phyloP scores from a whole-genome alignment of 2,797 vertebrate genomes.

The Hoplostethus mediterraneus region DNA sequence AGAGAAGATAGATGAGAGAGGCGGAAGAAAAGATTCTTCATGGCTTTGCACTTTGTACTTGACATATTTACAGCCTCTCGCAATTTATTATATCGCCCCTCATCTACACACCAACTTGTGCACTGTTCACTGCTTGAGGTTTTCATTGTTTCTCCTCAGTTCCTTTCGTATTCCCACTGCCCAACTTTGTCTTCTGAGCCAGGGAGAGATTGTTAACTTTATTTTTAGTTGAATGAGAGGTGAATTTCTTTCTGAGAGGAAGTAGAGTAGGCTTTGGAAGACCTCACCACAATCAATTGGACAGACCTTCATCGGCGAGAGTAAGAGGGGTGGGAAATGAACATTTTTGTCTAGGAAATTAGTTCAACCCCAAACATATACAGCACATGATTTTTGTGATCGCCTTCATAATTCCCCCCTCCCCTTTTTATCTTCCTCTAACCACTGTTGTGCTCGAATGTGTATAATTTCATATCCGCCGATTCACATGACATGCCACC shows the following conservation, averaged over 20 bases:
- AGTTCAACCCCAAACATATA: conserved; percentile 72
- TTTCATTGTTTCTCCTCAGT: conserved; percentile 35
- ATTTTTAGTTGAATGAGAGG: conserved; percentile 40
- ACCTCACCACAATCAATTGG: conserved; percentile 29
- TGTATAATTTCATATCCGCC: conserved; percentile 84
- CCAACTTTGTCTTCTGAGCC: conserved; percentile 36
- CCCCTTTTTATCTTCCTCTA: conserved; percentile 69
- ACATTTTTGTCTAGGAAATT: conserved; percentile 72
- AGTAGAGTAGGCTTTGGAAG: conserved; percentile 8
- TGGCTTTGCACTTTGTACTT: conserved; percentile 71
- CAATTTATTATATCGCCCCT: conserved; percentile 81
- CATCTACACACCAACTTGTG: conserved; percentile 41
- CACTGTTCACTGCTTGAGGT: conserved; percentile 26
- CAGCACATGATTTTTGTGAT: conserved; percentile 71
- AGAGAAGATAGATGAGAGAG: conserved; percentile 78
- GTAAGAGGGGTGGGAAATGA: conserved; percentile 38
- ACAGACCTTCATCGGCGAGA: conserved; percentile 21
- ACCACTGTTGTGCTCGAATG: conserved; percentile 80
- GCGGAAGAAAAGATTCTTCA: conserved; percentile 86
- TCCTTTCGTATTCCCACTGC: conserved; percentile 24
- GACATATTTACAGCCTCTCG: conserved; percentile 84
- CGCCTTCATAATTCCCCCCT: conserved; percentile 73
- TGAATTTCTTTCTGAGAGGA: conserved; percentile 30
- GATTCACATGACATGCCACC: conserved; percentile 85
- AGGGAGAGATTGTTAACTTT: conserved; percentile 40